Evolutionary conservation across 1,140 invertebrate genomes (phyloP).

Genomic region (Drosophila oshimai): DNA sequence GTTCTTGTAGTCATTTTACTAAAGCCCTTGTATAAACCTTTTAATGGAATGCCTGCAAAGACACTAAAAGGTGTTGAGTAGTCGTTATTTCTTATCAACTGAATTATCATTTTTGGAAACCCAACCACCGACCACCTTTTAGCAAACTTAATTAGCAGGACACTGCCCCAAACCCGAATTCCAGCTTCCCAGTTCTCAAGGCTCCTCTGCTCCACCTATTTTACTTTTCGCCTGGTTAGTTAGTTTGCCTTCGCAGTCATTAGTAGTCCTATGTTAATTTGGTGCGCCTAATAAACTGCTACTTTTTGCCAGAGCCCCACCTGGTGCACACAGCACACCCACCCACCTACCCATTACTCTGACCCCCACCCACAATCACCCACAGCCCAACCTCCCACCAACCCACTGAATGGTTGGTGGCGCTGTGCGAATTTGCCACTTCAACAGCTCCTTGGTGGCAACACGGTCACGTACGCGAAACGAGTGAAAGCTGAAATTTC

Average conservation of each 20-base stretch:
- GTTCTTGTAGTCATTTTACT: too few species aligned
- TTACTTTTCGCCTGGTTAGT: not conserved
- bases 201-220: too few species aligned
- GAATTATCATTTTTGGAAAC: not conserved
- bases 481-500: conserved; percentile 78
- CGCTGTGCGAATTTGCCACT: conserved; percentile 82
- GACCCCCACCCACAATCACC: not conserved
- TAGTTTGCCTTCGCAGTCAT: conserved; percentile 50
- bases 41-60: not conserved
- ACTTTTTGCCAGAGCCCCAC: conserved; percentile 49
- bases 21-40: too few species aligned
- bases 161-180: not conserved
- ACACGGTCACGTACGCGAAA: conserved; percentile 69
- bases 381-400: not conserved
- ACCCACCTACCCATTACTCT: not conserved
- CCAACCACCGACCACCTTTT: not conserved
- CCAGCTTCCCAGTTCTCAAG: not conserved
- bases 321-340: conserved; percentile 12
- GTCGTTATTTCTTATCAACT: not conserved
- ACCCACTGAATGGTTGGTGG: conserved; percentile 16
- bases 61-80: not conserved
- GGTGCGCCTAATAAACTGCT: conserved; percentile 80
- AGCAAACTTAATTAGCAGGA: not conserved
- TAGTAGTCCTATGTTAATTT: conserved; percentile 76
- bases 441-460: conserved; percentile 82